phyloP scores from a whole-genome alignment of 2,797 vertebrate genomes.

The Ptychobarbus kaznakovi region DNA sequence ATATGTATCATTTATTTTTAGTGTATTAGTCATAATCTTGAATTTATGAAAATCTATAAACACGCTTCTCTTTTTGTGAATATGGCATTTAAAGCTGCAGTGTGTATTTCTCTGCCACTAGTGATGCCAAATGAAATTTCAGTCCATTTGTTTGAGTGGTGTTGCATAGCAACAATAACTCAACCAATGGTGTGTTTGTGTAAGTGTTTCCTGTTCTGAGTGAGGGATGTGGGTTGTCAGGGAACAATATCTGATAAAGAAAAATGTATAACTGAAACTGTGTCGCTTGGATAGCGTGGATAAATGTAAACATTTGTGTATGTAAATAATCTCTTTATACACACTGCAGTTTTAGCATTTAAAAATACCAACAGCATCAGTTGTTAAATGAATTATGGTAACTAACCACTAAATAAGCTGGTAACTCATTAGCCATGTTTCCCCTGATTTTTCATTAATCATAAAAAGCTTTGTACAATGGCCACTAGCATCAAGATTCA shows the following conservation, averaged over 20 bases:
- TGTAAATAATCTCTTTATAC: background rate
- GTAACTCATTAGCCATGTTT: background rate
- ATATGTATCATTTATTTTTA: background rate
- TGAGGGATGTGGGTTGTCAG: too few relatives aligned
- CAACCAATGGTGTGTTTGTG: slow-evolving; percentile 11
- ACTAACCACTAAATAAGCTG: background rate
- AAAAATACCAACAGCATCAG: background rate
- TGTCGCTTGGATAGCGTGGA: too few relatives aligned
- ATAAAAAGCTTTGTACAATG: background rate
- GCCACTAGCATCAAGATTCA: background rate
- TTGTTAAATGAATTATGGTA: background rate
- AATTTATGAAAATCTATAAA: background rate
- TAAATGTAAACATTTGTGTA: too few relatives aligned
- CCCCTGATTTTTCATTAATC: background rate
- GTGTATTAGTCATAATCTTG: background rate
- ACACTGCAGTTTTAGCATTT: background rate
- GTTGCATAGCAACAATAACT: slow-evolving; percentile 6
- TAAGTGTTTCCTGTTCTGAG: background rate
- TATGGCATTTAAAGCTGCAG: background rate
- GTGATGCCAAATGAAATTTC: background rate
- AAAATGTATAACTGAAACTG: too few relatives aligned
- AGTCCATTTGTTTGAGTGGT: background rate
- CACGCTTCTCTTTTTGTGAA: background rate
- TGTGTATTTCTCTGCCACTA: background rate
- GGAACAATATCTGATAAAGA: too few relatives aligned